phyloP scores from a whole-genome alignment of 2,888 invertebrate species.

The Cantharis rufa region DNA sequence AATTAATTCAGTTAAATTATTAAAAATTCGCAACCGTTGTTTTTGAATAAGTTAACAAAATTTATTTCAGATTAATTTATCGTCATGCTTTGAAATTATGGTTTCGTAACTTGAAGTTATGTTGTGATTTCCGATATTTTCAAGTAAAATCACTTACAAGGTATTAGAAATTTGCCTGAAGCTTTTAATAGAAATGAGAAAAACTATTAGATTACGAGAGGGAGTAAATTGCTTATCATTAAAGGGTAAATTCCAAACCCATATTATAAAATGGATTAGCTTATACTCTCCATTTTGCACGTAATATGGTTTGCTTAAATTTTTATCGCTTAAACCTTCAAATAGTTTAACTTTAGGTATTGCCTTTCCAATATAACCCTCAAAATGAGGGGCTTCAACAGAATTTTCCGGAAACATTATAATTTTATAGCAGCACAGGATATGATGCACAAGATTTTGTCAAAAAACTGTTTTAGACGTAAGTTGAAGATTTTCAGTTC shows the following conservation, averaged over 20 bases:
- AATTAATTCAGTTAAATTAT: neutral
- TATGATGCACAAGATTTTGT: neutral
- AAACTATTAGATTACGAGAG: slow-evolving; percentile 14
- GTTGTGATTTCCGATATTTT: neutral
- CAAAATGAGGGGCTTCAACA: neutral
- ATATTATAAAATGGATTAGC: neutral
- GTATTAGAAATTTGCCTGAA: neutral
- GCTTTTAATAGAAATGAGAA: slow-evolving; percentile 2
- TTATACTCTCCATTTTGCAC: neutral
- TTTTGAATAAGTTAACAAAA: neutral
- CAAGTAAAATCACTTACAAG: neutral
- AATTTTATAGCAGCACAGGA: neutral
- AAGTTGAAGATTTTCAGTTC: neutral
- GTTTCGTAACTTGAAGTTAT: neutral
- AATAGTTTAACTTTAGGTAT: neutral
- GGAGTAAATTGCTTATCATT: slow-evolving; percentile 16
- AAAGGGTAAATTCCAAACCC: slow-evolving; percentile 15
- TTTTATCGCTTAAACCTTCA: neutral
- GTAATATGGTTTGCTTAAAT: neutral
- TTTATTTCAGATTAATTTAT: neutral
- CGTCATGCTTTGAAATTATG: neutral
- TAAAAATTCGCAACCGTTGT: neutral
- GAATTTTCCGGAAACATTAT: neutral
- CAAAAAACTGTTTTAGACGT: neutral
- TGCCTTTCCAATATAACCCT: neutral